Evolutionary conservation across 2,113 vertebrate genomes (phyloP).

Genomic region (Arenaria interpres): DNA sequence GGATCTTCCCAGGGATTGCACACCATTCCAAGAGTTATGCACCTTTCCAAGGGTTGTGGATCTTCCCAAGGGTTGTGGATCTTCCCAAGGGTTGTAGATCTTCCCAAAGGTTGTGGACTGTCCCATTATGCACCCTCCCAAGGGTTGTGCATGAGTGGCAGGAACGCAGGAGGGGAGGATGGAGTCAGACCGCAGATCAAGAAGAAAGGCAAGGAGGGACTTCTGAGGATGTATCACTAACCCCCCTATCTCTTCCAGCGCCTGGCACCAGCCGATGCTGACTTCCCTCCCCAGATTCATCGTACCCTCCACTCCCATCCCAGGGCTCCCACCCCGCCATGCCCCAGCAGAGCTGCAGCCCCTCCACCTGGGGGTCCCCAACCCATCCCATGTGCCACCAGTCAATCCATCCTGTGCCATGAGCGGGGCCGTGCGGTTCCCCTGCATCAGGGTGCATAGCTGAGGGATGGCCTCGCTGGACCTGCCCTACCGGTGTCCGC

Average conservation of each 20-base stretch:
- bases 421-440: background rate
- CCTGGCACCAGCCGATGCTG: background rate
- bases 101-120: background rate
- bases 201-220: background rate
- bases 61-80: background rate
- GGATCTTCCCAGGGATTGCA: background rate
- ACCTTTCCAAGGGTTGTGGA: accelerated
- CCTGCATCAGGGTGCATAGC: conserved; percentile 1
- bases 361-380: accelerated
- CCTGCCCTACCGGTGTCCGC: conserved; percentile 96
- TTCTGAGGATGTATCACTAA: background rate
- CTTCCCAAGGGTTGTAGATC: background rate
- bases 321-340: background rate
- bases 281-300: background rate
- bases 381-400: accelerated
- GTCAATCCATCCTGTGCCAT: background rate
- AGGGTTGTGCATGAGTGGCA: background rate
- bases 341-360: background rate
- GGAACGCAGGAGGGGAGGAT: background rate
- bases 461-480: conserved; percentile 97
- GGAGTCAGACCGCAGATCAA: background rate
- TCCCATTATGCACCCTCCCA: background rate
- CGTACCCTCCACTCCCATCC: accelerated
- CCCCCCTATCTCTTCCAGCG: conserved; percentile 53
- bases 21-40: background rate